Base-by-base conservation (phyloP, 2,888 invertebrate genomes). In the Leptinotarsa rubiginosa region DNA sequence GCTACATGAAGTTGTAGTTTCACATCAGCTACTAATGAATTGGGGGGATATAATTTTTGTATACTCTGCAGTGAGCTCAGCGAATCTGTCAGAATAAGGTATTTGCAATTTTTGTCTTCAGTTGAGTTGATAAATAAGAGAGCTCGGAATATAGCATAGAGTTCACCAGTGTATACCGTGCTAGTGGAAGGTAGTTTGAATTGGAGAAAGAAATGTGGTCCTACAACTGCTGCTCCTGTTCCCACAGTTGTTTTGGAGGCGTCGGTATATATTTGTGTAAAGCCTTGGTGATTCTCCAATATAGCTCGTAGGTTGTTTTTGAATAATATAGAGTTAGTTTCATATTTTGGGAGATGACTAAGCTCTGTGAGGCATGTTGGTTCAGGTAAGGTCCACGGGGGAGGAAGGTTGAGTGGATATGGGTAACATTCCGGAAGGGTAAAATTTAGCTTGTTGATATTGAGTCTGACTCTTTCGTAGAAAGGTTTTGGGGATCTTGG, bases 311-410 rank as follows among this genome's bases (percentile, higher is more conserved):
- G 22, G 4, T 62, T 10, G 15, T 62, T 62, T 22, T 16, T 20
- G 7, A 62, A 20, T 16, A 62, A 5, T 22, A 1, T 18, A 22
- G 31, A 13, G 16, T 65, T 65, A 12, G 65, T 65, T 10, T 3
- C 4, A 41, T 31, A 12, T 20, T 65, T 65, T 16, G 5, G n/a
- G 16, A 65, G 16, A 3, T 31, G 15, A 15, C 31, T 65, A 13
- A 65, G 65, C 10, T 31, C 4, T n/a, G 65, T 65, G 31, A 31
- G n/a, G 41, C 65, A 65, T 31, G 5, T 65, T 16, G 65, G 65
- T 15, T 22, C 12, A 15, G 25, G 15, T 22, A 65, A 10, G 10
- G 41, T 65, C 65, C 65, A 31, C n/a, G 31, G 65, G 13, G 31
- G 16, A 65, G 65, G 65, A 12, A 20, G 41, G 65, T 65, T 65